Base-by-base conservation (phyloP, 2,888 invertebrate species). In the Nephrotoma appendiculata region DNA sequence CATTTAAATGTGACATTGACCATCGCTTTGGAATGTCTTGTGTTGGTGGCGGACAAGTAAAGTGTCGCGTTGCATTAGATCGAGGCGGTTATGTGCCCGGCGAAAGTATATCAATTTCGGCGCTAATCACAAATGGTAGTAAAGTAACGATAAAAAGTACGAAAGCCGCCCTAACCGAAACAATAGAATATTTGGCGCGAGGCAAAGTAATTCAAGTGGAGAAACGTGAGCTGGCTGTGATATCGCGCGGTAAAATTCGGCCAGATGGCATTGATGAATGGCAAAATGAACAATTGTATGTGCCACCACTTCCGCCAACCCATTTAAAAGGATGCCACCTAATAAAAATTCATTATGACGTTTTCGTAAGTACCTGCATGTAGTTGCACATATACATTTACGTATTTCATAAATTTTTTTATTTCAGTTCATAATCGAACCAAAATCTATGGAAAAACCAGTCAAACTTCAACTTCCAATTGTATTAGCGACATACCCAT, bases 31-130 rank as follows among this genome's bases (percentile, higher is more conserved):
- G 98, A 87, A 95, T 97, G 89, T 96, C 96, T 83, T 98, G 98
- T 90, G 95, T 97, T 88, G 96, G 96, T 88, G 96, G 97, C 84
- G 98, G 98, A 86, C 94, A 96, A 7, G 96, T 98, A 85, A 93
- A 95, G 86, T 98, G 98, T 90, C 94, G 96, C 89, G 97, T 98
- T 88, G 94, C 96, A 88, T 92, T 98, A 88, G 97, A 98, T 92
- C 94, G 98, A 90, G 97, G 97, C 87, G 98, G 98, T 41, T 99
- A 97, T 92, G 98, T 98, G 87, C 98, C 98, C 12, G 98, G 98
- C 3, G 98, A 98, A 92, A 97, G 96, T 90, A 96, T 98, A 91
- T 94, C 95, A 89, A 95, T 98, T 89, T 95, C 95, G 87, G 98
- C 98, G 19, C 95, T 94, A 88, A 94, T 98, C 86, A 94, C 94